phyloP scores from a whole-genome alignment of 2,113 vertebrate genomes.

The Trinectes maculatus region DNA sequence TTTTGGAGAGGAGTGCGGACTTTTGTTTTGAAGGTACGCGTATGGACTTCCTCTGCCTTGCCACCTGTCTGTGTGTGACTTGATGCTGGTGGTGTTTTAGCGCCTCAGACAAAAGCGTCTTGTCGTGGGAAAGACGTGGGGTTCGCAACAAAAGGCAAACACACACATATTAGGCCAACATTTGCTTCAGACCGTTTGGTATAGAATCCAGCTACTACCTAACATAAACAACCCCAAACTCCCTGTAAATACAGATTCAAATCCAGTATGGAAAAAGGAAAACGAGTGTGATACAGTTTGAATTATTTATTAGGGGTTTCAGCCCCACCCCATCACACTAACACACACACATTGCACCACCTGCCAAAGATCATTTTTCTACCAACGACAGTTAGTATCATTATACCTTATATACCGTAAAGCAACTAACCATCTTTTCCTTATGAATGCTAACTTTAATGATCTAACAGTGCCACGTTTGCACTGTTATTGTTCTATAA shows the following conservation, averaged over 20 bases:
- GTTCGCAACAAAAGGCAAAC: constrained; percentile 47
- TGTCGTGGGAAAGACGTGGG: constrained; percentile 47
- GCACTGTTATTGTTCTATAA: too few species aligned
- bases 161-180: background rate
- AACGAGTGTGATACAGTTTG: background rate
- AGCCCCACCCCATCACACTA: background rate
- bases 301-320: background rate
- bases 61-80: background rate
- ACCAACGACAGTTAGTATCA: too few species aligned
- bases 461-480: too few species aligned
- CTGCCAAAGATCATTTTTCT: too few species aligned
- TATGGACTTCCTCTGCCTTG: constrained; percentile 15
- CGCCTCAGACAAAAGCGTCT: constrained; percentile 70
- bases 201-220: background rate
- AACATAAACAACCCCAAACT: background rate
- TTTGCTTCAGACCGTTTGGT: background rate
- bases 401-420: too few species aligned
- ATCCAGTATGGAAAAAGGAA: background rate
- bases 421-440: too few species aligned
- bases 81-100: constrained; percentile 29
- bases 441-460: too few species aligned
- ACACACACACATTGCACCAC: background rate
- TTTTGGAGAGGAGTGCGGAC: background rate
- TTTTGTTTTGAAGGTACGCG: constrained; percentile 44
- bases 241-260: background rate